These are phyloP conservation scores for Trachelus stipa DNA, from an alignment of 2,888 invertebrate species.

Conservation along the genomic window DNA sequence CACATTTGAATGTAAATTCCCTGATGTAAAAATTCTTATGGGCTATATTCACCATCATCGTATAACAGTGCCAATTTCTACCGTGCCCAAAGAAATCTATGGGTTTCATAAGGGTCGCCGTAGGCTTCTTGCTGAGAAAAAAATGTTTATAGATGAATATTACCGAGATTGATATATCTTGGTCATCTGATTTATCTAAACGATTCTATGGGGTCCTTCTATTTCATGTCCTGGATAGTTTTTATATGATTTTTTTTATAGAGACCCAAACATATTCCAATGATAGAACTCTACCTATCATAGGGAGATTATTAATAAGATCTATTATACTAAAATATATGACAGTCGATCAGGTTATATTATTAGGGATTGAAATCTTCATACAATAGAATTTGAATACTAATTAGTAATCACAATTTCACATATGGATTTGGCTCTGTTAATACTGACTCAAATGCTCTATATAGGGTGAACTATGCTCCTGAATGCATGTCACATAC, in stretches of 20 bases:
- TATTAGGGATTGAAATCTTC: background rate
- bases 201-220: background rate
- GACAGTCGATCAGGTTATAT: background rate
- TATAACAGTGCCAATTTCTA: background rate
- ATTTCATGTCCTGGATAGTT: background rate
- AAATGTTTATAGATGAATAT: background rate
- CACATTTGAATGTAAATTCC: background rate
- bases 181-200: background rate
- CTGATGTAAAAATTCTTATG: background rate
- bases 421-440: background rate
- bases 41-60: background rate
- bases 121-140: background rate
- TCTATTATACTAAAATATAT: background rate
- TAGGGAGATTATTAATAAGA: background rate
- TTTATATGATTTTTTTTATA: background rate
- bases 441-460: background rate
- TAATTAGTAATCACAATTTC: background rate
- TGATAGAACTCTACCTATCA: too few species aligned
- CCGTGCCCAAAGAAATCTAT: background rate
- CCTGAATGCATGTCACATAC: background rate
- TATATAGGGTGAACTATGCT: background rate
- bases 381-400: background rate
- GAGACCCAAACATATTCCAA: too few species aligned
- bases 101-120: background rate
- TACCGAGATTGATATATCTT: background rate